Percentiles rank a stretch among this genome's conserved stretches.
Conservation (phyloP, 2,888 invertebrate species). For the Saturnia japonica region DNA sequence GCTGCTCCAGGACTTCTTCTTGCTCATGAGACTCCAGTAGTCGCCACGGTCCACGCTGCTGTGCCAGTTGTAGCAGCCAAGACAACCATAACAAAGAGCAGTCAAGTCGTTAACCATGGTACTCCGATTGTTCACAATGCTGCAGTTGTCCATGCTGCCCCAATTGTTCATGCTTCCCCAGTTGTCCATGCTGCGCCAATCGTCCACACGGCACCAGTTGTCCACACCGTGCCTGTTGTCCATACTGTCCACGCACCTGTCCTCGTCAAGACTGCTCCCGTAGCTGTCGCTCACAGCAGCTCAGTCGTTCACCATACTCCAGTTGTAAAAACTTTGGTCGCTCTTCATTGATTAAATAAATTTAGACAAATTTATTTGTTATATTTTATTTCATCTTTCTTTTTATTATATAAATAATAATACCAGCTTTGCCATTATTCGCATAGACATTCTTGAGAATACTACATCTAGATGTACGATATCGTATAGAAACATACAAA, state of each 20-base stretch:
- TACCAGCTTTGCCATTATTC: neutral
- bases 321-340: constrained; percentile 60
- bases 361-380: constrained; percentile 40
- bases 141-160: constrained; percentile 52
- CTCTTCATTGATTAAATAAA: constrained; percentile 55
- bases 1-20: constrained; percentile 71
- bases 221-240: constrained; percentile 52
- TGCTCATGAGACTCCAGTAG: constrained; percentile 57
- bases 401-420: neutral
- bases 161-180: constrained; percentile 52
- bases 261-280: constrained; percentile 59
- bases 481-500: neutral
- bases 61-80: constrained; percentile 62
- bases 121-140: constrained; percentile 54
- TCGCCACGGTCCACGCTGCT: constrained; percentile 61
- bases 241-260: constrained; percentile 50
- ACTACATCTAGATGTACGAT: neutral
- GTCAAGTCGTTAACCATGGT: constrained; percentile 74
- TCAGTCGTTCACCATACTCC: constrained; percentile 65
- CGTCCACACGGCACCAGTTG: constrained; percentile 52
- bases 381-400: constrained; percentile 13
- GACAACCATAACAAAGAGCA: constrained; percentile 75
- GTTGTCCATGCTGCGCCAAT: constrained; percentile 44
- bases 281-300: constrained; percentile 65
- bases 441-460: neutral